phyloP scores from a whole-genome alignment of 1,140 invertebrate genomes.

The Carposina sasakii region DNA sequence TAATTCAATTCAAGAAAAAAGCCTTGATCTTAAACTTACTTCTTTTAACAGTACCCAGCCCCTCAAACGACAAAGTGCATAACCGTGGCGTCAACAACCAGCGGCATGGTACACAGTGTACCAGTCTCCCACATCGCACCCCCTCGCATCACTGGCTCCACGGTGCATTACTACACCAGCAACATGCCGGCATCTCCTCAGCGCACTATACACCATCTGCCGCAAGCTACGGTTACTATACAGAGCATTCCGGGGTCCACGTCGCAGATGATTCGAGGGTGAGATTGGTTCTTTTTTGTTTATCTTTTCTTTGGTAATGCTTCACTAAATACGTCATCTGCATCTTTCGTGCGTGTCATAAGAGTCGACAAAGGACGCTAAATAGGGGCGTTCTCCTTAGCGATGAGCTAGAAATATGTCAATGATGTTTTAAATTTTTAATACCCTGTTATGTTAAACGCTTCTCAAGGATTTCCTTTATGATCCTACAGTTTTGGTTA shows the following conservation, averaged over 20 bases:
- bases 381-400: too few species aligned
- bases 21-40: not conserved
- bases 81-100: conserved; percentile 59
- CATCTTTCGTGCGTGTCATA: too few species aligned
- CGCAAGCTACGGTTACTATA: conserved; percentile 57
- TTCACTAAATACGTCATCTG: too few species aligned
- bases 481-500: too few species aligned
- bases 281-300: too few species aligned
- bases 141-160: conserved; percentile 47
- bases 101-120: conserved; percentile 60
- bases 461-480: too few species aligned
- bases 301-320: not conserved
- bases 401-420: too few species aligned
- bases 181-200: conserved; percentile 21
- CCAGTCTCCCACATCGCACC: conserved; percentile 53
- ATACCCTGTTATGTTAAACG: too few species aligned
- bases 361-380: too few species aligned
- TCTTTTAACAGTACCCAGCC: conserved; percentile 39
- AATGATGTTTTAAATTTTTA: too few species aligned
- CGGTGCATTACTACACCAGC: conserved; percentile 58
- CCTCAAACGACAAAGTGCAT: conserved; percentile 55
- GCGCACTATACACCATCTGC: conserved; percentile 42
- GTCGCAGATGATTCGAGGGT: conserved; percentile 59
- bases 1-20: not conserved
- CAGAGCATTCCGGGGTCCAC: conserved; percentile 52